A percentile compares a stretch with the other conserved stretches of the same genome.
Conservation (phyloP, 1,140 invertebrate species). For the Euschistus heros region DNA sequence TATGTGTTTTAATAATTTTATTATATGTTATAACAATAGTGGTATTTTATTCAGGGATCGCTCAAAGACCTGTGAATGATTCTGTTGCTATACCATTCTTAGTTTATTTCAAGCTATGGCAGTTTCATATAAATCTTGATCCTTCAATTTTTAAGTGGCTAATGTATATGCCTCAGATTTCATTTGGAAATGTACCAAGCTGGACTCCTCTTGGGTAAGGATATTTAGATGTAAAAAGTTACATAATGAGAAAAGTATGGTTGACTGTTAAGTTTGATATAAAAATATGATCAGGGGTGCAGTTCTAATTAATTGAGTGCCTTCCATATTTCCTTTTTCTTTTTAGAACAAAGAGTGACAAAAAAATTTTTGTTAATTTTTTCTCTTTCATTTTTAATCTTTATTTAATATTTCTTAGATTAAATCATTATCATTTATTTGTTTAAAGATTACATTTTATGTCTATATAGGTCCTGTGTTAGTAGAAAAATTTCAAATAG, state of each 20-base stretch:
- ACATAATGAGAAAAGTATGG: too few species aligned
- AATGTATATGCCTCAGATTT: slow-evolving; percentile 29
- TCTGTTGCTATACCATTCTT: slow-evolving; percentile 43
- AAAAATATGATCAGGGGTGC: too few species aligned
- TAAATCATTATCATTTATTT: background rate
- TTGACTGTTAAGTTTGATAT: too few species aligned
- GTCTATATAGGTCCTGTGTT: background rate
- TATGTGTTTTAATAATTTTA: background rate
- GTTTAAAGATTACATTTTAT: too few species aligned
- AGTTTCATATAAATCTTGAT: slow-evolving; percentile 45
- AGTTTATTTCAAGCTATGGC: slow-evolving; percentile 43
- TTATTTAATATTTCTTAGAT: background rate
- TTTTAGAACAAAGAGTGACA: too few species aligned
- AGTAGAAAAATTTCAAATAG: slow-evolving; percentile 22
- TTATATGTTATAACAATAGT: background rate
- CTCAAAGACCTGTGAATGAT: slow-evolving; percentile 44
- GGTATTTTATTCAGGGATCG: slow-evolving; percentile 23
- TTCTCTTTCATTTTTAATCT: background rate
- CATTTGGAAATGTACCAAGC: background rate
- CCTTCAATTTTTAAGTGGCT: slow-evolving; percentile 51
- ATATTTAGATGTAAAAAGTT: background rate
- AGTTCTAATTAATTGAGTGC: too few species aligned
- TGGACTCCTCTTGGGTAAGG: slow-evolving; percentile 10
- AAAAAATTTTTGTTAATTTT: background rate
- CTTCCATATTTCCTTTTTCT: too few species aligned